phyloP scores from a whole-genome alignment of 1,140 invertebrate genomes.

The Rhopalosiphum padi region DNA sequence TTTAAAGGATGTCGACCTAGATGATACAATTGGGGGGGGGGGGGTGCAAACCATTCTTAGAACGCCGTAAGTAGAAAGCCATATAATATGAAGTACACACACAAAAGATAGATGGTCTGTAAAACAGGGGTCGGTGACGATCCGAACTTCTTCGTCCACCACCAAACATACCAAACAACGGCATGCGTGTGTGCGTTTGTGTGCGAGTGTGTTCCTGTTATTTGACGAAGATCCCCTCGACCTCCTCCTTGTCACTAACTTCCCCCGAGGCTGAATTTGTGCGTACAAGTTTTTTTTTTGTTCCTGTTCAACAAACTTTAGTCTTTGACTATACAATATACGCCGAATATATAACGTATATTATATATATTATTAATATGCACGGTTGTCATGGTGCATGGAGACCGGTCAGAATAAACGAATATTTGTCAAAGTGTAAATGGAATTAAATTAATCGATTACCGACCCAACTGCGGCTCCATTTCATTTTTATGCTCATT shows the following conservation, averaged over 20 bases:
- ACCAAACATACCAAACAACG: neutral
- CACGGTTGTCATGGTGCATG: neutral
- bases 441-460: neutral
- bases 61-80: conserved; percentile 13
- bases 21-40: neutral
- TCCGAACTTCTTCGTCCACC: neutral
- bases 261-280: neutral
- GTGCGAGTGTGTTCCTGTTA: neutral
- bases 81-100: conserved; percentile 2
- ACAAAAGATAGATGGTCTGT: conserved; percentile 24
- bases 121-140: neutral
- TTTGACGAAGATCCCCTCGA: neutral
- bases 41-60: neutral
- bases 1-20: neutral
- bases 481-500: neutral
- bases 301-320: conserved; percentile 1
- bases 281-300: conserved; percentile 31
- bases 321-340: neutral
- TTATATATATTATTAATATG: neutral
- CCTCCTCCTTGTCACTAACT: neutral
- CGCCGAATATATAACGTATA: neutral
- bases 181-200: neutral
- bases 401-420: neutral
- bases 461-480: neutral
- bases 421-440: conserved; percentile 11